Percentiles rank a stretch among this genome's conserved stretches.
phyloP scores from a whole-genome alignment of 2,888 invertebrate species.

The Trissoscelio sp. region DNA sequence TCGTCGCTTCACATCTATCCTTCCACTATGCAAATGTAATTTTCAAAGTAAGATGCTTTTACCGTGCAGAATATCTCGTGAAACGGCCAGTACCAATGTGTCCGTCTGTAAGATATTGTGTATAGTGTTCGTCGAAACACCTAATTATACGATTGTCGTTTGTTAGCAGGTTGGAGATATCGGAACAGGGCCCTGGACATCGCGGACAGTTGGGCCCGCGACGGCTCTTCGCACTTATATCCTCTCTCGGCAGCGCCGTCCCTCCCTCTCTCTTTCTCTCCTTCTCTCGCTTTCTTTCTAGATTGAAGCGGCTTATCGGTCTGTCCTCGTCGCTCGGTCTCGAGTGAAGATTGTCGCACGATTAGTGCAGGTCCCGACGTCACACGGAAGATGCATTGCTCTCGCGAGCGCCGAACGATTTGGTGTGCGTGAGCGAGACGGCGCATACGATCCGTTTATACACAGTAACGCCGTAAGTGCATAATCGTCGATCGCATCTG shows the following conservation, averaged over 20 bases:
- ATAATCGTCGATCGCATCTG: constrained; percentile 83
- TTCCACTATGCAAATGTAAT: constrained; percentile 62
- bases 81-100: constrained; percentile 74
- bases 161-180: constrained; percentile 76
- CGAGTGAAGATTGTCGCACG: constrained; percentile 83
- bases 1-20: constrained; percentile 36
- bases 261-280: constrained; percentile 33
- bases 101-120: constrained; percentile 76
- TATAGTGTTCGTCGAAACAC: constrained; percentile 78
- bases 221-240: constrained; percentile 67
- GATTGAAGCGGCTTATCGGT: constrained; percentile 59
- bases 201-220: constrained; percentile 74
- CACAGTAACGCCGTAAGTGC: constrained; percentile 83
- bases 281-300: constrained; percentile 44
- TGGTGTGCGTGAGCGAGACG: constrained; percentile 66
- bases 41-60: constrained; percentile 65
- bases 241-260: constrained; percentile 41
- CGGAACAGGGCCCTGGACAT: constrained; percentile 70
- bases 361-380: constrained; percentile 82
- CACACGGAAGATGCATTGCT: constrained; percentile 83
- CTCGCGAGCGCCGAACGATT: constrained; percentile 73
- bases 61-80: constrained; percentile 59
- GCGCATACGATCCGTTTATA: constrained; percentile 78
- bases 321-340: constrained; percentile 53
- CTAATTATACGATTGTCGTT: constrained; percentile 83